phyloP scores from a whole-genome alignment of 1,140 invertebrate genomes.

The Bilobella aurantiaca region DNA sequence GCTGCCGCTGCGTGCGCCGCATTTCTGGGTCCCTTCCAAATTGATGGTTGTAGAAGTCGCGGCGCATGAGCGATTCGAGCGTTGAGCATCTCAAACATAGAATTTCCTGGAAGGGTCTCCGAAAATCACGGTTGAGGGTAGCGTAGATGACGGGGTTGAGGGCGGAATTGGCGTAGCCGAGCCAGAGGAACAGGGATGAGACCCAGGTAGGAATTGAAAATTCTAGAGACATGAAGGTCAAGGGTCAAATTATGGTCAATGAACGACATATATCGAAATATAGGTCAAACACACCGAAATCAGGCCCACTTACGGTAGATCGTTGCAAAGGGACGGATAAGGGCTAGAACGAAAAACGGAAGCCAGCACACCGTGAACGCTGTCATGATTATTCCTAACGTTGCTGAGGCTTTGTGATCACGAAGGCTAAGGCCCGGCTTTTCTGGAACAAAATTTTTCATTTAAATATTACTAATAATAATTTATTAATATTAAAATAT shows the following conservation, averaged over 20 bases:
- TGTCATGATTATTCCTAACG: constrained; percentile 93
- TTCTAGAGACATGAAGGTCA: constrained; percentile 11
- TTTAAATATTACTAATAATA: neutral
- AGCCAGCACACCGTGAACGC: constrained; percentile 95
- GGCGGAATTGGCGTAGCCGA: constrained; percentile 49
- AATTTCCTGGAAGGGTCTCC: constrained; percentile 82
- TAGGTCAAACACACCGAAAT: neutral
- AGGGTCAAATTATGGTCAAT: neutral
- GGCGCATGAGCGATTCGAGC: constrained; percentile 78
- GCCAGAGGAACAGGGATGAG: constrained; percentile 43
- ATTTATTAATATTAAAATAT: neutral
- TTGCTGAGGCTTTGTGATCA: constrained; percentile 88
- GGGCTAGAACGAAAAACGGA: constrained; percentile 87
- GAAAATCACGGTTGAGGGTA: constrained; percentile 80
- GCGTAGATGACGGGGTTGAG: constrained; percentile 86
- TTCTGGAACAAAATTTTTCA: constrained; percentile 21
- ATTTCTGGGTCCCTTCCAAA: constrained; percentile 51
- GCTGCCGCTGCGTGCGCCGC: neutral
- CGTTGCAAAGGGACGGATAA: constrained; percentile 66
- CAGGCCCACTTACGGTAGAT: constrained; percentile 4
- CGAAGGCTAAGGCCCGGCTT: constrained; percentile 26
- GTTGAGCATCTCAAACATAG: constrained; percentile 76
- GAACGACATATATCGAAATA: neutral
- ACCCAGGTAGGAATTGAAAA: constrained; percentile 36
- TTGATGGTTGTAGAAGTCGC: constrained; percentile 83